phyloP scores from a whole-genome alignment of 92 coral and sea anemone species.

The Virgularia gustaviana region DNA sequence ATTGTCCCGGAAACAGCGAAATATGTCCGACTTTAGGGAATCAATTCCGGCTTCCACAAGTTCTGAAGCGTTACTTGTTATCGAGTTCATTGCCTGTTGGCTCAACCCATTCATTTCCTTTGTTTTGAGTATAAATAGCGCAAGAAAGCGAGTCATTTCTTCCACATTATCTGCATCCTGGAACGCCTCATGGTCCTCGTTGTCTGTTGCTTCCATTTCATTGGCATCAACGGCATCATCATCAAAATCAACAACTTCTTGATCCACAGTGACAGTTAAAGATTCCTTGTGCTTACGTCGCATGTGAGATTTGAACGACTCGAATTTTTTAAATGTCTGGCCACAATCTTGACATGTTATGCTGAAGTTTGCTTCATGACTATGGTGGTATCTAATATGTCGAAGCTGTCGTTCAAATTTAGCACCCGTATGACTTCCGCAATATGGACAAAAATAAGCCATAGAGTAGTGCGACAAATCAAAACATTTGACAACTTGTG shows the following conservation, averaged over 20 bases:
- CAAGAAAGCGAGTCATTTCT: neutral
- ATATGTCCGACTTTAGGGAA: neutral
- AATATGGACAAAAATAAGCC: conserved; percentile 43
- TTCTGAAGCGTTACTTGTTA: neutral
- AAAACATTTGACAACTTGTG: too few species aligned
- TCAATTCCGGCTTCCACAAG: neutral
- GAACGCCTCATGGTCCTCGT: too few species aligned
- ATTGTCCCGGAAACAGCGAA: conserved; percentile 29
- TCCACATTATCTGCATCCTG: too few species aligned
- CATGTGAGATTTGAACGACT: conserved; percentile 22
- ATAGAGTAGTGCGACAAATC: too few species aligned
- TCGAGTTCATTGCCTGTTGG: conserved; percentile 3
- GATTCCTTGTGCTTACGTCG: conserved; percentile 1
- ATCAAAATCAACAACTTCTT: neutral
- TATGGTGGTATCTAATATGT: conserved; percentile 45
- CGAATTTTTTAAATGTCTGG: conserved; percentile 28
- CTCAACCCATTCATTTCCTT: conserved; percentile 6
- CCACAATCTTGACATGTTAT: conserved; percentile 35
- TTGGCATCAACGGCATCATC: conserved; percentile 28
- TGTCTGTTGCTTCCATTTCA: conserved; percentile 34
- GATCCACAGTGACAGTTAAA: neutral
- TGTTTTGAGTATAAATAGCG: conserved; percentile 2
- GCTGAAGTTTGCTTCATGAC: conserved; percentile 38
- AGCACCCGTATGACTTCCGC: conserved; percentile 19
- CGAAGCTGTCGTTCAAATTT: conserved; percentile 28